These are phyloP conservation scores for Phoenoteleia sp. DNA, from an alignment of 2,888 invertebrate species.

Conservation along the genomic window DNA sequence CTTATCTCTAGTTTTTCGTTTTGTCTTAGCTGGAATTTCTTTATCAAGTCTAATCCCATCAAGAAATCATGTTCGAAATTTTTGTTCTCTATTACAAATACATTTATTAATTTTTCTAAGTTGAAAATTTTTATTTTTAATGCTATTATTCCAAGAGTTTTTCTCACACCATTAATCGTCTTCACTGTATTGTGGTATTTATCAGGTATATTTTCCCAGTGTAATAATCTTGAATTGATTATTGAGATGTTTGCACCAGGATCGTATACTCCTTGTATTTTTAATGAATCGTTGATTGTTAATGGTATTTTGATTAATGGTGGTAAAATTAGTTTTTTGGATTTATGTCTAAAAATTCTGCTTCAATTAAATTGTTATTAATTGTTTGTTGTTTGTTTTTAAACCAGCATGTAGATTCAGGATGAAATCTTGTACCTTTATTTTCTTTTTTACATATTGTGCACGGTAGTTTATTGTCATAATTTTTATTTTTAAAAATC, in stretches of 20 bases:
- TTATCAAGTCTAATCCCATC: conserved; percentile 52
- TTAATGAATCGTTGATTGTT: conserved; percentile 57
- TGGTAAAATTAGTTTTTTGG: conserved; percentile 72
- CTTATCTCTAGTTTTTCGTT: conserved; percentile 33
- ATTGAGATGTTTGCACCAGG: conserved; percentile 73
- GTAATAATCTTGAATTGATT: conserved; percentile 70
- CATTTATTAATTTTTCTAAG: background rate
- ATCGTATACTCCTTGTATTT: conserved; percentile 69
- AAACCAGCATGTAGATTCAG: conserved; percentile 72
- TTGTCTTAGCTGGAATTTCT: conserved; percentile 46
- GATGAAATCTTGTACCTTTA: conserved; percentile 72
- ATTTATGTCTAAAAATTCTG: conserved; percentile 50
- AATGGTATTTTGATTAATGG: conserved; percentile 74
- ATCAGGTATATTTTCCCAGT: background rate
- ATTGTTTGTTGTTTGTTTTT: conserved; percentile 60
- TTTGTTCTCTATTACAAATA: background rate
- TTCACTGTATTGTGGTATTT: background rate
- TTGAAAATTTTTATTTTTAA: background rate
- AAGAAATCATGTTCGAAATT: background rate
- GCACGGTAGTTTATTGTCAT: conserved; percentile 69
- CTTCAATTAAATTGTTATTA: conserved; percentile 69
- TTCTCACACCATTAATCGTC: background rate
- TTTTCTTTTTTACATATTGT: conserved; percentile 74
- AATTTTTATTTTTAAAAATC: conserved; percentile 53
- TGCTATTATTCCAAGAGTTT: background rate